Percentiles rank a stretch among this genome's conserved stretches.
phyloP scores from a whole-genome alignment of 37 sponge, comb jelly and placozoan genomes.

The Axinella damicornis region DNA sequence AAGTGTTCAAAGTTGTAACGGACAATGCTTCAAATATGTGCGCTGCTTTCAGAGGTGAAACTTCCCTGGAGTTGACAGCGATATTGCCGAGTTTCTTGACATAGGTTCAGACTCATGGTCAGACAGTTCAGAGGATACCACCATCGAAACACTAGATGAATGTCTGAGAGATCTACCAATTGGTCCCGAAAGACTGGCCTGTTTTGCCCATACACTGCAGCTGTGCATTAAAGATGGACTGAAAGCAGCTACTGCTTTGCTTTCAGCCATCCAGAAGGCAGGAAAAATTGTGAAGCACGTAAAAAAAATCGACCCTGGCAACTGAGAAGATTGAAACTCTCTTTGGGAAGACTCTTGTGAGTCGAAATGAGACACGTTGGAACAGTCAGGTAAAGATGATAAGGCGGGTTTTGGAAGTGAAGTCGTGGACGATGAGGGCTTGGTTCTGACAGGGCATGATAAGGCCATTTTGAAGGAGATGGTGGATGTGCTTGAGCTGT shows the following conservation, averaged over 20 bases:
- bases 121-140: too few species aligned
- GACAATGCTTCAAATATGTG: slow-evolving; percentile 41
- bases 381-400: too few species aligned
- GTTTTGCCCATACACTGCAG: slow-evolving; percentile 31
- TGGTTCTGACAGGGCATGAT: too few species aligned
- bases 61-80: neutral
- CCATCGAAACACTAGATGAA: neutral
- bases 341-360: slow-evolving; percentile 5
- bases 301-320: slow-evolving; percentile 30
- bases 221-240: slow-evolving; percentile 22
- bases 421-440: too few species aligned
- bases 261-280: slow-evolving; percentile 11
- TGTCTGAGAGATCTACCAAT: neutral
- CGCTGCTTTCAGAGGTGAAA: too few species aligned
- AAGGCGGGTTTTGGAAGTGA: too few species aligned
- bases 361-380: too few species aligned
- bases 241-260: neutral
- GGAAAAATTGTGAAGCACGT: slow-evolving; percentile 5
- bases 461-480: neutral
- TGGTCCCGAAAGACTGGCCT: slow-evolving; percentile 13
- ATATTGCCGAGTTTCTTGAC: slow-evolving; percentile 1
- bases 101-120: neutral
- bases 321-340: slow-evolving; percentile 5
- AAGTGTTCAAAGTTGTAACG: slow-evolving; percentile 28
- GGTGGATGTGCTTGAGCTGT: slow-evolving; percentile 9